These are phyloP conservation scores for Pimephales promelas DNA, from an alignment of 2,113 vertebrate species.

Conservation along the genomic window DNA sequence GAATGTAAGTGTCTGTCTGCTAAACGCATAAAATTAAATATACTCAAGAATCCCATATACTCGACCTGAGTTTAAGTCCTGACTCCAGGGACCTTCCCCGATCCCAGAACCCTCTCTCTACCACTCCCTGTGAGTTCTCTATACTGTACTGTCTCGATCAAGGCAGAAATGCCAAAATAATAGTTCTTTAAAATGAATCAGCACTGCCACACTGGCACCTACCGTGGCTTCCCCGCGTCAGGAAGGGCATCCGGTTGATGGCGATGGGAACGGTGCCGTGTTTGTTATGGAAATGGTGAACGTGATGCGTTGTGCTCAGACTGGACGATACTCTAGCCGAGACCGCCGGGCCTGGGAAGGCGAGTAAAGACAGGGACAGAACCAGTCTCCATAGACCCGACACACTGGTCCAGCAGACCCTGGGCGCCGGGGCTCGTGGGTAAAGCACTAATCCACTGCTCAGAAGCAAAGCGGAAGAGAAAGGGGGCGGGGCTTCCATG, in stretches of 20 bases:
- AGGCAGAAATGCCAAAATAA: too few species aligned
- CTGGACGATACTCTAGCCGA: conserved; percentile 90
- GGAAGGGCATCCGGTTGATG: conserved; percentile 94
- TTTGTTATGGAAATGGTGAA: conserved; percentile 94
- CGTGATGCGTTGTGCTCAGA: conserved; percentile 92
- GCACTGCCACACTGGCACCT: conserved; percentile 65
- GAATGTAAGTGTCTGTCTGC: too few species aligned
- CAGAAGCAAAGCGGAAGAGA: conserved; percentile 61
- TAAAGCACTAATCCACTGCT: conserved; percentile 65
- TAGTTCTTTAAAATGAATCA: too few species aligned
- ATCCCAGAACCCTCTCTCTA: too few species aligned
- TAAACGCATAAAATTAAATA: too few species aligned
- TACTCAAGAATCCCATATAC: too few species aligned
- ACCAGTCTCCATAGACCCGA: conserved; percentile 75
- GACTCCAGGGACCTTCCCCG: too few species aligned
- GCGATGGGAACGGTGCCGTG: conserved; percentile 92
- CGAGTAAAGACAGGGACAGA: conserved; percentile 75
- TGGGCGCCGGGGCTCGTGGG: conserved; percentile 60
- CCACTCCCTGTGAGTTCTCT: too few species aligned
- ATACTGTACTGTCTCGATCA: too few species aligned
- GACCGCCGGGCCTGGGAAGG: conserved; percentile 75
- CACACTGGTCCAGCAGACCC: conserved; percentile 70
- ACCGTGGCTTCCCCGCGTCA: conserved; percentile 91
- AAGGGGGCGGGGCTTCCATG: conserved; percentile 63
- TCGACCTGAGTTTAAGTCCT: too few species aligned